Evolutionary conservation across 1,140 invertebrate species (phyloP).

Genomic region (Aplysia californica): DNA sequence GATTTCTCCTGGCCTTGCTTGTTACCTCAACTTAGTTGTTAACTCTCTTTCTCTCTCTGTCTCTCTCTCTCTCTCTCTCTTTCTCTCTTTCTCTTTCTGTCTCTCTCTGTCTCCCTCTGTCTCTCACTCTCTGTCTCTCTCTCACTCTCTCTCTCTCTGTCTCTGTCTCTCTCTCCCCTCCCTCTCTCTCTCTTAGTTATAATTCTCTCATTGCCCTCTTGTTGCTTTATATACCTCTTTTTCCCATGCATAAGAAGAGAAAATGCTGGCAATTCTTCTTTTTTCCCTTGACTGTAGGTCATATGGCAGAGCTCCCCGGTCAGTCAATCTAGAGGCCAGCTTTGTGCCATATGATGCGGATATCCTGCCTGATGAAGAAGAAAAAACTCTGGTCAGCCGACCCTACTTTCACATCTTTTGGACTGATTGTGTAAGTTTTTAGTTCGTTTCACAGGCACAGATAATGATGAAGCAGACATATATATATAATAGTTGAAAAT

Average conservation of each 20-base stretch:
- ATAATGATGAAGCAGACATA: neutral
- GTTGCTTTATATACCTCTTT: neutral
- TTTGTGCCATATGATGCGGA: slow-evolving; percentile 82
- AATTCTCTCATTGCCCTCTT: neutral
- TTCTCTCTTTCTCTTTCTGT: too few species aligned
- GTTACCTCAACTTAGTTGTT: too few species aligned
- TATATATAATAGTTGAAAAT: neutral
- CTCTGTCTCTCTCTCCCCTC: neutral
- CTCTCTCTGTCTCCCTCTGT: too few species aligned
- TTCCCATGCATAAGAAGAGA: neutral
- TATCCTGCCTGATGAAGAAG: slow-evolving; percentile 77
- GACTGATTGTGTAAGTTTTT: slow-evolving; percentile 81
- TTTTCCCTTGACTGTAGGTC: slow-evolving; percentile 53
- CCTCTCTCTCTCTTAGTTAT: neutral
- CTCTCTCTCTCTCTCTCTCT: too few species aligned
- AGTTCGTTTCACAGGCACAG: neutral
- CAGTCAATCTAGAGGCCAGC: slow-evolving; percentile 81
- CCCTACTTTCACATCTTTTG: slow-evolving; percentile 94
- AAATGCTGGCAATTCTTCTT: slow-evolving; percentile 3
- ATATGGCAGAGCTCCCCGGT: slow-evolving; percentile 70
- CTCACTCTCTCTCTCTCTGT: neutral
- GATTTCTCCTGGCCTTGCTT: too few species aligned
- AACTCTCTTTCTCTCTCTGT: too few species aligned
- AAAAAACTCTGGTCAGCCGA: slow-evolving; percentile 80
- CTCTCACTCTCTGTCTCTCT: too few species aligned